These are phyloP conservation scores for Dimorphilus gyrociliatus DNA, from an alignment of 2,888 invertebrate species.

Conservation along the genomic window DNA sequence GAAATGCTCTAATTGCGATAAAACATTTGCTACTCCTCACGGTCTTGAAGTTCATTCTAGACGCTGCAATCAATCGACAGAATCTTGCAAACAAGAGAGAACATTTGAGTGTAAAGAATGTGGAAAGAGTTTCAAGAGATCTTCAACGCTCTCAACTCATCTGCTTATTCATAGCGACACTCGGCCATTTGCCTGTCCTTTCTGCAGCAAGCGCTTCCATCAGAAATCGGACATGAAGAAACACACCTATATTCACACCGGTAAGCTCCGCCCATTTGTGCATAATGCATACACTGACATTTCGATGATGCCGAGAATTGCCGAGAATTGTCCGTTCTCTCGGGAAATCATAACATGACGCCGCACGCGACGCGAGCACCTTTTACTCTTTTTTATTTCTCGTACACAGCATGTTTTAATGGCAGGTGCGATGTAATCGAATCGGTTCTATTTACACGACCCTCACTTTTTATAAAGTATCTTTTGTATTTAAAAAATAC, in stretches of 20 bases:
- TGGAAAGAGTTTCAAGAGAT: slow-evolving; percentile 86
- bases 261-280: slow-evolving; percentile 41
- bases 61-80: slow-evolving; percentile 83
- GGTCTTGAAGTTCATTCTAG: slow-evolving; percentile 91
- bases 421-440: no score
- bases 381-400: no score
- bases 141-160: slow-evolving; percentile 90
- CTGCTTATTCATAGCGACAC: slow-evolving; percentile 92
- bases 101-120: slow-evolving; percentile 74
- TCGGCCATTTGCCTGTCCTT: slow-evolving; percentile 89
- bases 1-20: slow-evolving; percentile 91
- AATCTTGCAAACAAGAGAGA: slow-evolving; percentile 39
- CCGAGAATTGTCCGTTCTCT: no score
- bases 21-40: slow-evolving; percentile 93
- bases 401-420: no score
- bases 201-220: slow-evolving; percentile 94
- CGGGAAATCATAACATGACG: no score
- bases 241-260: slow-evolving; percentile 88
- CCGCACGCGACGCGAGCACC: no score
- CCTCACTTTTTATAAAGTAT: no score
- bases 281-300: no score
- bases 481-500: no score
- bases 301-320: no score
- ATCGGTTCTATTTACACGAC: no score
- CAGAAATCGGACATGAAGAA: slow-evolving; percentile 99